These are phyloP conservation scores for Bujurquina vittata DNA, from an alignment of 2,113 vertebrate species.

Conservation along the genomic window DNA sequence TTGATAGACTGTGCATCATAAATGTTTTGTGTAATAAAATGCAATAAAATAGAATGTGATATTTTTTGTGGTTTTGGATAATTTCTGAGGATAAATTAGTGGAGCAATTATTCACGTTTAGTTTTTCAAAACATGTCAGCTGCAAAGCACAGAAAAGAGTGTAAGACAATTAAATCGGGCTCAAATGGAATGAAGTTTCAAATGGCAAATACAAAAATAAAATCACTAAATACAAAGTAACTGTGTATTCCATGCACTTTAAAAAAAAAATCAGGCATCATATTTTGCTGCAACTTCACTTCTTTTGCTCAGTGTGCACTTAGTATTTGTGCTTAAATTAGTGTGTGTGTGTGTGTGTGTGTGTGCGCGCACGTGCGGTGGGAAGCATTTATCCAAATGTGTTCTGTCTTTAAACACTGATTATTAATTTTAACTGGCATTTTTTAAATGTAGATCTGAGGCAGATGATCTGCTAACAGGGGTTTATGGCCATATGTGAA, in stretches of 20 bases:
- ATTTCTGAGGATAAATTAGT: slow-evolving; percentile 26
- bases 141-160: background rate
- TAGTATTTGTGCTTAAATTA: background rate
- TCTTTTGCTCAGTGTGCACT: background rate
- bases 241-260: background rate
- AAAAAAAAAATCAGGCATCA: background rate
- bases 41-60: slow-evolving; percentile 79
- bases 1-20: slow-evolving; percentile 93
- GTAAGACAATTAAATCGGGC: background rate
- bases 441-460: background rate
- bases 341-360: background rate
- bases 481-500: background rate
- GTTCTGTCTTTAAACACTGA: background rate
- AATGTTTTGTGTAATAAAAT: slow-evolving; percentile 97
- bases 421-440: background rate
- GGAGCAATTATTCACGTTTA: background rate
- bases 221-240: slow-evolving; percentile 1
- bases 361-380: background rate
- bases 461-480: background rate
- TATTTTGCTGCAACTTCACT: background rate
- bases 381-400: background rate
- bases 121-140: background rate
- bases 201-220: slow-evolving; percentile 15
- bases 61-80: slow-evolving; percentile 41
- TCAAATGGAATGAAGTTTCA: background rate